phyloP scores from a whole-genome alignment of 2,113 vertebrate genomes.

The Jacana jacana region DNA sequence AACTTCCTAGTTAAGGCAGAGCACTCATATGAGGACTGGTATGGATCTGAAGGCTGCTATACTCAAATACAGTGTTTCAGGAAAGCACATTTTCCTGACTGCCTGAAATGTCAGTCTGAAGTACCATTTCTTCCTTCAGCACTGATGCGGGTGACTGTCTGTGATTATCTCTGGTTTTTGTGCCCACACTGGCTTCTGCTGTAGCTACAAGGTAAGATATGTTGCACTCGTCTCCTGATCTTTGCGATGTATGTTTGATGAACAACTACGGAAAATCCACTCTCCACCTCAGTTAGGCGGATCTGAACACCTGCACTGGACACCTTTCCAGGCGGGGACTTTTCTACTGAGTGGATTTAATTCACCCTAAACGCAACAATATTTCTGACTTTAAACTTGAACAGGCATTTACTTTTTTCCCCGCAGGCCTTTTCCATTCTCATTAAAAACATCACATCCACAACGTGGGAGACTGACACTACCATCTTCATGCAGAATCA shows the following conservation, averaged over 20 bases:
- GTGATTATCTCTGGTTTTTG: background rate
- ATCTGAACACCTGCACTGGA: background rate
- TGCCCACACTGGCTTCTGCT: background rate
- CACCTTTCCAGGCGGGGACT: background rate
- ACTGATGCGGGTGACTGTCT: background rate
- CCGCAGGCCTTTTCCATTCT: background rate
- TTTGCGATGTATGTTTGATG: background rate
- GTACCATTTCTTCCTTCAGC: background rate
- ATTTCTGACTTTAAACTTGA: background rate
- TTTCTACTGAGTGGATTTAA: background rate
- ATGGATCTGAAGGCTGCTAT: background rate
- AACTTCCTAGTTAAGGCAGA: background rate
- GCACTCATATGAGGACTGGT: background rate
- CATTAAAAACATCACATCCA: background rate
- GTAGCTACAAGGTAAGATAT: background rate
- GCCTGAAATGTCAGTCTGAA: background rate
- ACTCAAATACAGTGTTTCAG: background rate
- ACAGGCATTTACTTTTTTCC: background rate
- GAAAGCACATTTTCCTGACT: background rate
- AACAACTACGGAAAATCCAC: background rate
- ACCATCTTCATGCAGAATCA: background rate
- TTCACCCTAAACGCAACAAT: background rate
- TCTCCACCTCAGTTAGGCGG: background rate
- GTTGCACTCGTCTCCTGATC: background rate
- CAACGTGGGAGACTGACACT: background rate